Percentiles rank a stretch among this genome's conserved stretches.
Conservation (phyloP, 2,113 vertebrate species). For the Pachypanchax playfairii region DNA sequence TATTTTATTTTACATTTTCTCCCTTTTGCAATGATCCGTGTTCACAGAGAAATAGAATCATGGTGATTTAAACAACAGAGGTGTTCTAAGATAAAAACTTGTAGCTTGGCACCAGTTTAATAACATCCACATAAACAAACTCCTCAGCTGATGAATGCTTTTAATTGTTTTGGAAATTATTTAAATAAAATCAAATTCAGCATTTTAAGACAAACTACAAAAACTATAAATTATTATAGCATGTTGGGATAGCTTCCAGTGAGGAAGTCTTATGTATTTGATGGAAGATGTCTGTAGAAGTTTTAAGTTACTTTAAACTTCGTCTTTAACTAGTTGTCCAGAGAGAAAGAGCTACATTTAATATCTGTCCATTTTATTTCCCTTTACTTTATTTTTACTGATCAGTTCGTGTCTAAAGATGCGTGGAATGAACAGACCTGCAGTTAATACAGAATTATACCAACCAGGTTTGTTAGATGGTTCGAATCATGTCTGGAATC, state of each 20-base stretch:
- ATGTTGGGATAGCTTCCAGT: constrained; percentile 24
- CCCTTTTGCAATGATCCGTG: not conserved
- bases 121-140: constrained; percentile 2
- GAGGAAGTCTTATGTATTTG: constrained; percentile 23
- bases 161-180: constrained; percentile 12
- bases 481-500: no score
- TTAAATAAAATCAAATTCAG: constrained; percentile 44
- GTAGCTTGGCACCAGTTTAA: not conserved
- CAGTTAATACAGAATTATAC: no score
- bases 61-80: constrained; percentile 8
- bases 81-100: not conserved
- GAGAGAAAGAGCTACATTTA: no score
- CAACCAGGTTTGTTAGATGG: no score
- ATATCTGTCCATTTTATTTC: no score
- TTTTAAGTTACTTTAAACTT: no score
- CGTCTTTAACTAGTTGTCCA: no score
- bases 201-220: constrained; percentile 34
- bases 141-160: constrained; percentile 15
- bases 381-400: no score
- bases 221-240: constrained; percentile 29
- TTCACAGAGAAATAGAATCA: constrained; percentile 7
- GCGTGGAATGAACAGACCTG: no score
- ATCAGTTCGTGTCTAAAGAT: no score
- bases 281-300: no score
- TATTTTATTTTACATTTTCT: constrained; percentile 4